Base-by-base conservation (phyloP, 2,797 vertebrate genomes). In the Hafferia zeledoni region DNA sequence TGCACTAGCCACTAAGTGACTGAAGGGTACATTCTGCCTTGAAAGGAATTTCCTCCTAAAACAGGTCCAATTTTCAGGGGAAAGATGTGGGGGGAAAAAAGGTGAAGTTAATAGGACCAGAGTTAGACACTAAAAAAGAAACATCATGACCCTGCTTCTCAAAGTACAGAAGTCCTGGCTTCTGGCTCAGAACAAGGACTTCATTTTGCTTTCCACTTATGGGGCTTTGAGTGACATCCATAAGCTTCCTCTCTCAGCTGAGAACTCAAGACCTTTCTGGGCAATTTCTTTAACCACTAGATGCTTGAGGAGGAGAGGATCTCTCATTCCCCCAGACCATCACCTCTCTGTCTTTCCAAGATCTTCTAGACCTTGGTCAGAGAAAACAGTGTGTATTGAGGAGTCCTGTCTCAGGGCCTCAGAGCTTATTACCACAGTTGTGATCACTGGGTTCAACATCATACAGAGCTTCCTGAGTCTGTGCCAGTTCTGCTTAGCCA, bases 71-170 rank as follows among this genome's bases (percentile, higher is more conserved):
- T 57, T 69, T 79, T 90, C 67, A 61, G 37, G 8, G n/a, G 10
- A 39, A 79, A 84, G 52, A 65, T 11, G 6, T 27, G 8, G 4
- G 11, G 5, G 4, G 0, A 10, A 0, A 2, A 13, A 49, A 44
- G 24, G 11, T 31, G 30, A 78, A 35, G 4, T 69, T 79, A 16
- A 35, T 30, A 68, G 30, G n/a, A 60, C 28, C 17, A 79, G 30
- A 87, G 35, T 47, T 75, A 28, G 23, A 31, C 19, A 30, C 6
- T 47, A 77, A 56, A 52, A 77, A 60, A 70, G 22, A 70, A 61
- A 78, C 71, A 27, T 44, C 37, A 28, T 16, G 10, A 33, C 15
- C 31, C n/a, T 63, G n/a, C 13, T 43, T 6, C 47, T 80, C 30
- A 59, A 39, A 84, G 25, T 52, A 31, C 9, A 80, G 56, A 86